Base-by-base conservation (phyloP, 2,797 vertebrate genomes). In the Enteromius viviparus region DNA sequence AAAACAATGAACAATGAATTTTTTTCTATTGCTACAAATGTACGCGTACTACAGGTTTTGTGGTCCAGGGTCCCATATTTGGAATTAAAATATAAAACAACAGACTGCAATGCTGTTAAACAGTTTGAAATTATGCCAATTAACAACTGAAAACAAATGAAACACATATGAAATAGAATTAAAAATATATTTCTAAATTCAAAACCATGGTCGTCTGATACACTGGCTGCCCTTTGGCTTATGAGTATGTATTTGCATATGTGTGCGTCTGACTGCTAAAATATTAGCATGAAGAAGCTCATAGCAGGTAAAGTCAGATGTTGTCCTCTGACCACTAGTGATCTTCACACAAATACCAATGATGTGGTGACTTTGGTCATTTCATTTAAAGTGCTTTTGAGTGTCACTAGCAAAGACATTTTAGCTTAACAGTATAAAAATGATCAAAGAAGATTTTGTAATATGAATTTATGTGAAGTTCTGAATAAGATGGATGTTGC, bases 321-420 rank as follows among this genome's bases (percentile, higher is more conserved):
- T 15, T 85, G 75, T 77, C 68, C 80, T 82, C 70, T 75, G 53
- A 86, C 89, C 86, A 76, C 87, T 88, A 53, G 26, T 92, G 90
- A 93, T 91, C 90, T 92, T 81, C 82, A 78, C 37, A 55, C 37
- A 60, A 45, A 40, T 45, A 17, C 8, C 37, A 62, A 29, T 60
- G 23, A 77, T 64, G 26, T 26, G 37, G 14, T 58, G 34, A 58
- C 51, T 58, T 75, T 58, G 55, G 55, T 5, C n/a, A 26, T 45
- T 26, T 10, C 6, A 74, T 47, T 74, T 34, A 62, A 62, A 62
- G 55, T 17, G 12, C 15, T 45, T 17, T 19, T 19, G 15, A 45
- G 23, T 26, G 10, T 77, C 51, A 2, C 72, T 76, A 23, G 19
- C 51, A 76, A 40, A 76, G 12, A 34, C 7, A 40, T 40, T 75